Conservation (phyloP, 2,113 vertebrate species). For the Gambusia affinis region DNA sequence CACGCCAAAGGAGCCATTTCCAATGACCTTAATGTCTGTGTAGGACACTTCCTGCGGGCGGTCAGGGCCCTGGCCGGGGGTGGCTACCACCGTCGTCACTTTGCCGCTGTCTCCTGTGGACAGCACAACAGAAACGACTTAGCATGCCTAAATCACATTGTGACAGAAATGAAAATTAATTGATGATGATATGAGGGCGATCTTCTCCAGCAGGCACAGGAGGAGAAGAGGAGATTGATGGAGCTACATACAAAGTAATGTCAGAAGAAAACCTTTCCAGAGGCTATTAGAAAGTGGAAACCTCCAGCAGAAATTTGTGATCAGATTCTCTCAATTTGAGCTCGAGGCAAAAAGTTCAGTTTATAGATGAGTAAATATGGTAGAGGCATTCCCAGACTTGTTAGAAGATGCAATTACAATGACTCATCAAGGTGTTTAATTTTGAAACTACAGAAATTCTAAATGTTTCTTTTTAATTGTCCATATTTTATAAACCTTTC, state of each 20-base stretch:
- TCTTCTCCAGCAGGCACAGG: neutral
- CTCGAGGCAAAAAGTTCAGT: neutral
- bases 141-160: neutral
- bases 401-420: neutral
- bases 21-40: conserved; percentile 94
- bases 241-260: neutral
- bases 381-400: too few relatives aligned
- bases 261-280: neutral
- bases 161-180: neutral
- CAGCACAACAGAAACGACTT: neutral
- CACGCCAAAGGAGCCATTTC: conserved; percentile 94
- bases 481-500: too few relatives aligned
- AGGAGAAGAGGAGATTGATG: neutral
- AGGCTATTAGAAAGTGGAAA: too few relatives aligned
- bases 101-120: conserved; percentile 88
- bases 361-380: too few relatives aligned
- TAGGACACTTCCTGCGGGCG: conserved; percentile 93
- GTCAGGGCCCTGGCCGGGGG: conserved; percentile 90
- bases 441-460: neutral
- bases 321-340: neutral
- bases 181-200: neutral
- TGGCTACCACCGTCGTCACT: conserved; percentile 92
- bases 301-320: neutral
- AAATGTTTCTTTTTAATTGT: neutral
- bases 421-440: neutral